These are phyloP conservation scores for Leptatherina wallacei DNA, from an alignment of 2,797 vertebrate species.

Conservation along the genomic window DNA sequence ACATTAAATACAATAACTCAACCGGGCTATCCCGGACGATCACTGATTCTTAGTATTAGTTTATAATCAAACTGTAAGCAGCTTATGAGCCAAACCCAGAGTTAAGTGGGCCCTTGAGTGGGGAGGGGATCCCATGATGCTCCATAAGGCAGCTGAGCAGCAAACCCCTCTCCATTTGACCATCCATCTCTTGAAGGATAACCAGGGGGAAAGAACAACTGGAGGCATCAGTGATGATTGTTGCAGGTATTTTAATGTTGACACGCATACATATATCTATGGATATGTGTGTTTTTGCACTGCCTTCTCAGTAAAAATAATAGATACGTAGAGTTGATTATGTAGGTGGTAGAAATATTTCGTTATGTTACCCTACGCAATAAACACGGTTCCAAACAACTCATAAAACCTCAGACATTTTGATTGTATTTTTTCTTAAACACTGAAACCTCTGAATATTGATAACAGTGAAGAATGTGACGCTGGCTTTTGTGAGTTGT, in stretches of 20 bases:
- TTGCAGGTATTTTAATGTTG: constrained; percentile 89
- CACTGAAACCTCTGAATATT: constrained; percentile 32
- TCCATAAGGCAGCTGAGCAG: constrained; percentile 79
- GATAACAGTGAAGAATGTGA: constrained; percentile 42
- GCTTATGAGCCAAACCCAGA: constrained; percentile 63
- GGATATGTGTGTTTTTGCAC: constrained; percentile 90
- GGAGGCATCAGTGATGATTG: constrained; percentile 87
- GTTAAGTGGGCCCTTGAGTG: constrained; percentile 75
- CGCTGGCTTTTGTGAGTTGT: constrained; percentile 80
- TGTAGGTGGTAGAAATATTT: constrained; percentile 61
- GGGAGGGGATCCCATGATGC: constrained; percentile 76
- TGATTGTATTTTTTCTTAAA: constrained; percentile 31
- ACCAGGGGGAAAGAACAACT: constrained; percentile 88
- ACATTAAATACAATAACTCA: constrained; percentile 40
- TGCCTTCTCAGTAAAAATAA: constrained; percentile 86
- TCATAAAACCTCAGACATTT: constrained; percentile 71
- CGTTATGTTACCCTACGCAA: constrained; percentile 61
- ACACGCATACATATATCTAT: constrained; percentile 90
- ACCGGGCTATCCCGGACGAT: constrained; percentile 40
- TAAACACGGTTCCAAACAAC: constrained; percentile 69
- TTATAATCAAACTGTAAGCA: constrained; percentile 58
- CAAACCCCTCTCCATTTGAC: constrained; percentile 83
- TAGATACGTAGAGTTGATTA: constrained; percentile 62
- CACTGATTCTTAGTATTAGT: constrained; percentile 56
- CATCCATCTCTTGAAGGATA: constrained; percentile 86